Conservation (phyloP, 2,888 invertebrate species). For the Liopterus haemorrhoidalis region DNA sequence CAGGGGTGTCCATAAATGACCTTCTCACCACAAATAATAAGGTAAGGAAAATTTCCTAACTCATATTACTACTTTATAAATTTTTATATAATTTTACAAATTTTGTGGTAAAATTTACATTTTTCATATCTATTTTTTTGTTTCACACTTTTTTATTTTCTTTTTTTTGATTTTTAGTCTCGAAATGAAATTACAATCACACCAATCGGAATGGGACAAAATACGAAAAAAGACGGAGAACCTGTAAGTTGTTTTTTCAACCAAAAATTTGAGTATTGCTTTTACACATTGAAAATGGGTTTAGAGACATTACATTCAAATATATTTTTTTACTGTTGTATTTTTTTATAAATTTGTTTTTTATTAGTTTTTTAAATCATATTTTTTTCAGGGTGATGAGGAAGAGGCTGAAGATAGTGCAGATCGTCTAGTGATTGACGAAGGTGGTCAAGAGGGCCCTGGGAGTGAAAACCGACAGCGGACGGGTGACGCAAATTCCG, state of each 20-base stretch:
- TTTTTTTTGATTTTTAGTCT: constrained; percentile 44
- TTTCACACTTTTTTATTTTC: constrained; percentile 15
- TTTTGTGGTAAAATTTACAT: too few species aligned
- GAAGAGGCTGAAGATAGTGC: constrained; percentile 61
- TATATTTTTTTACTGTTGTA: background rate
- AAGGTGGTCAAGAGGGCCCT: constrained; percentile 48
- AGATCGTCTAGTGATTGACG: constrained; percentile 56
- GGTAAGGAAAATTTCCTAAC: too few species aligned
- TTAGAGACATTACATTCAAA: background rate
- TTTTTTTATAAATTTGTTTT: background rate
- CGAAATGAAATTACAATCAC: constrained; percentile 59
- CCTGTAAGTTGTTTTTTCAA: constrained; percentile 17
- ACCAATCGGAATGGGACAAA: constrained; percentile 46
- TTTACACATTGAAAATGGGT: constrained; percentile 1
- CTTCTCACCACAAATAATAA: constrained; percentile 44
- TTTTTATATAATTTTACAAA: too few species aligned
- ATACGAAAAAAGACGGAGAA: constrained; percentile 15
- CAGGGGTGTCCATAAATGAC: constrained; percentile 43
- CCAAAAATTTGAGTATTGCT: too few species aligned
- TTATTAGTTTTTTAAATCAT: constrained; percentile 8
- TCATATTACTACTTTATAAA: constrained; percentile 3
- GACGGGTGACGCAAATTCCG: constrained; percentile 44
- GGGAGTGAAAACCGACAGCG: constrained; percentile 38
- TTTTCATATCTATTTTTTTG: too few species aligned
- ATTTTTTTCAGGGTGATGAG: constrained; percentile 34